Evolutionary conservation across 2,797 vertebrate genomes (phyloP), one percentile per base, ranked within the genome.

Genomic region (Anas flavirostris): DNA sequence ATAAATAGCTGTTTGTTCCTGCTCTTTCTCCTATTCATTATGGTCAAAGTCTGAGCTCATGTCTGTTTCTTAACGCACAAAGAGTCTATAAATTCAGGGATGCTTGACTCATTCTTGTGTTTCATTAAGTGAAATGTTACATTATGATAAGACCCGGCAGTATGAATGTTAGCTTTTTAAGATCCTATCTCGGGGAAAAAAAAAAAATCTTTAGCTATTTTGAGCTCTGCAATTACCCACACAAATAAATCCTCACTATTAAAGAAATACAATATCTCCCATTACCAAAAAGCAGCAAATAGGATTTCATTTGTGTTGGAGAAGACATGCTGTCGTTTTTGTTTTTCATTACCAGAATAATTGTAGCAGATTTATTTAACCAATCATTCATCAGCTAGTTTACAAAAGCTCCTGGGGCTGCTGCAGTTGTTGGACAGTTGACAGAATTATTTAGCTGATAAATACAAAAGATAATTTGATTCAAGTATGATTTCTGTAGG

Each of bases 31-130:
- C 94, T 88, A 95, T 98, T 97, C 90, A 95, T 98, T 98, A 98
- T 58, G 48, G 82, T 89, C 7, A 5, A 86, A 95, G 94, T 97
- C 97, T 98, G 98, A 98, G 98, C 97, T 98, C 97, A 98, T 97
- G 97, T 98, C 98, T 98, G 96, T 96, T 95, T 96, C 94, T 95
- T 96, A 96, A 90, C 66, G 1, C 91, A 95, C 92, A 97, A 94
- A 95, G 91, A 96, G 95, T 96, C 97, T 91, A 98, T 98, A 98
- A 98, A 98, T 98, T 94, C 86, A 96, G 73, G 8, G 46, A 59
- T 82, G 92, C 80, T 97, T 82, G 43, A 96, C 91, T 96, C 94
- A 96, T 96, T 95, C 76, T 91, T 97, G 92, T 93, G 89, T 94
- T 95, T 98, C 95, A 92, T 97, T 96, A 97, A 96, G 81, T 97